phyloP scores from a whole-genome alignment of 2,888 invertebrate species.

The Lepetodrilus schrolli region DNA sequence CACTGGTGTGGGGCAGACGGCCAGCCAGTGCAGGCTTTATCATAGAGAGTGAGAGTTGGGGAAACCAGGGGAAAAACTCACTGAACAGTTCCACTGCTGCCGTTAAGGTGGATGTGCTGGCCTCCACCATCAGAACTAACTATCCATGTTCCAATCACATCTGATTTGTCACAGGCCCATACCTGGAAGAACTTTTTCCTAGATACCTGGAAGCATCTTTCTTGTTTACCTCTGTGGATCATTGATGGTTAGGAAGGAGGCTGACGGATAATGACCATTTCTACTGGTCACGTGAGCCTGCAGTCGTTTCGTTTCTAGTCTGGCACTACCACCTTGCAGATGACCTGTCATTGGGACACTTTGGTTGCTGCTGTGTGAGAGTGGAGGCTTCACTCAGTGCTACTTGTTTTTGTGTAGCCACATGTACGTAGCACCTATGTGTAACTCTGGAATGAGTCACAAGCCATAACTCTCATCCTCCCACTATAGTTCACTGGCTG shows the following conservation, averaged over 20 bases:
- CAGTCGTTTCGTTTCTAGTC: background rate
- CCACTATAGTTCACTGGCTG: background rate
- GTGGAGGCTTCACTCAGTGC: background rate
- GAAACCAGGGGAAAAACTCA: too few species aligned
- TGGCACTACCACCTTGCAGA: background rate
- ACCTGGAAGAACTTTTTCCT: too few species aligned
- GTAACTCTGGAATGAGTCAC: too few species aligned
- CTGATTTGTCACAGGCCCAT: conserved; percentile 25
- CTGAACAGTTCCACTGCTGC: background rate
- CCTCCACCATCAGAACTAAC: conserved; percentile 5
- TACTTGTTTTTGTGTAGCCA: background rate
- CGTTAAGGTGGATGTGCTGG: background rate
- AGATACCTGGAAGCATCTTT: background rate
- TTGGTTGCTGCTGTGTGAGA: background rate
- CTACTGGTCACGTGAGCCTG: too few species aligned
- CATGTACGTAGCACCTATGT: too few species aligned
- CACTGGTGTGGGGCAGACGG: background rate
- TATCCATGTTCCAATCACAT: conserved; percentile 10
- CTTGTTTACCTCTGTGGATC: background rate
- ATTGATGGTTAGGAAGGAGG: background rate
- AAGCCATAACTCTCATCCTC: background rate
- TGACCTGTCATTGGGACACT: background rate
- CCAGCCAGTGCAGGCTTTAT: conserved; percentile 12
- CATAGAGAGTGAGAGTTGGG: background rate
- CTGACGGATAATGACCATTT: background rate